A percentile compares a stretch with the other conserved stretches of the same genome.
These are phyloP conservation scores for Axis porcinus DNA, from an alignment of 2,113 vertebrate species.

Conservation along the genomic window DNA sequence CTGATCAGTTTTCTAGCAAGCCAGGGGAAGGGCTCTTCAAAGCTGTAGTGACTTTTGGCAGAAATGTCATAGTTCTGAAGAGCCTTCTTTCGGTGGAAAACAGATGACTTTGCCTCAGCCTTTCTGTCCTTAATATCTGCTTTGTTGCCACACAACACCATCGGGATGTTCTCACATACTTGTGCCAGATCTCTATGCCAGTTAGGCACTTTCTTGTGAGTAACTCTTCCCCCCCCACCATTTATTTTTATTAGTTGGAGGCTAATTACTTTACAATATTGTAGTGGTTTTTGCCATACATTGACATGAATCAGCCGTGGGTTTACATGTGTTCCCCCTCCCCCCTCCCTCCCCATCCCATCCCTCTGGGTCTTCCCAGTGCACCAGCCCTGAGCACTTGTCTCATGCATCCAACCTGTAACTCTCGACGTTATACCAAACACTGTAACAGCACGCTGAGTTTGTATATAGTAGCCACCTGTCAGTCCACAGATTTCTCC, in stretches of 20 bases:
- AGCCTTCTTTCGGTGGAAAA: background rate
- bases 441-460: rapidly evolving
- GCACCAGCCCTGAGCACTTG: no score
- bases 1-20: slow-evolving; percentile 96
- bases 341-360: no score
- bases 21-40: slow-evolving; percentile 99
- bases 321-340: no score
- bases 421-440: background rate
- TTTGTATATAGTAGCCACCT: background rate
- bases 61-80: background rate
- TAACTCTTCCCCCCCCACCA: background rate
- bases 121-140: slow-evolving; percentile 82
- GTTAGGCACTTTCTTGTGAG: background rate
- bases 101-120: background rate
- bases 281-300: no score
- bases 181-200: background rate
- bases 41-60: slow-evolving; percentile 82
- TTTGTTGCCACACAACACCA: slow-evolving; percentile 97
- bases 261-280: no score
- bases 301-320: no score
- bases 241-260: no score
- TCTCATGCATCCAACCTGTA: background rate
- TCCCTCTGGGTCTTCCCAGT: no score
- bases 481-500: background rate
- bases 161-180: slow-evolving; percentile 84